Evolutionary conservation across 1,140 invertebrate species (phyloP).

Genomic region (Hermatobates lingyangjiaoensis): DNA sequence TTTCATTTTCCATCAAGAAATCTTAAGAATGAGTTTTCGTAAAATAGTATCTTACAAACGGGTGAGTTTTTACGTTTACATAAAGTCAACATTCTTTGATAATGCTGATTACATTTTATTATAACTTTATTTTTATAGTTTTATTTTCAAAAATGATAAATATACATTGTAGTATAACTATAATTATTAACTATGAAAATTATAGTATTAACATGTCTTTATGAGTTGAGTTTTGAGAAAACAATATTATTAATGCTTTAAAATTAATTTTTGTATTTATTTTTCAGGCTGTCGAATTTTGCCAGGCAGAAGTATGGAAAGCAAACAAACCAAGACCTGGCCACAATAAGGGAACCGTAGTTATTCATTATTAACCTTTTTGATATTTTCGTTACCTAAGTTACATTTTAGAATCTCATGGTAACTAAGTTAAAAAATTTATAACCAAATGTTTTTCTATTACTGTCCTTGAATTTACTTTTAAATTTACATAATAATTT

Average conservation of each 20-base stretch:
- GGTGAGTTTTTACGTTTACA: too few species aligned
- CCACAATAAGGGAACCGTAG: conserved; percentile 7
- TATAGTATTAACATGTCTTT: background rate
- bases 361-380: conserved; percentile 6
- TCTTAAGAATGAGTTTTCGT: too few species aligned
- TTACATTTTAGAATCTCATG: too few species aligned
- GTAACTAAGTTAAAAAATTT: too few species aligned
- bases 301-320: conserved; percentile 27
- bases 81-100: background rate
- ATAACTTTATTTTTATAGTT: background rate
- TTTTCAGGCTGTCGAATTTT: conserved; percentile 28
- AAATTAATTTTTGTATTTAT: conserved; percentile 12
- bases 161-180: background rate
- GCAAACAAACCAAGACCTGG: conserved; percentile 14
- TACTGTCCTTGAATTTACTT: too few species aligned
- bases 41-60: too few species aligned
- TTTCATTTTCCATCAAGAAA: too few species aligned
- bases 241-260: background rate
- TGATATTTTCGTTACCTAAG: too few species aligned
- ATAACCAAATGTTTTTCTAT: too few species aligned
- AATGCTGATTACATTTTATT: background rate
- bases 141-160: background rate
- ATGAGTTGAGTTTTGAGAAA: background rate
- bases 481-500: too few species aligned
- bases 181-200: background rate